These are phyloP conservation scores for Desoria tigrina DNA, from an alignment of 2,888 invertebrate genomes.

Conservation along the genomic window DNA sequence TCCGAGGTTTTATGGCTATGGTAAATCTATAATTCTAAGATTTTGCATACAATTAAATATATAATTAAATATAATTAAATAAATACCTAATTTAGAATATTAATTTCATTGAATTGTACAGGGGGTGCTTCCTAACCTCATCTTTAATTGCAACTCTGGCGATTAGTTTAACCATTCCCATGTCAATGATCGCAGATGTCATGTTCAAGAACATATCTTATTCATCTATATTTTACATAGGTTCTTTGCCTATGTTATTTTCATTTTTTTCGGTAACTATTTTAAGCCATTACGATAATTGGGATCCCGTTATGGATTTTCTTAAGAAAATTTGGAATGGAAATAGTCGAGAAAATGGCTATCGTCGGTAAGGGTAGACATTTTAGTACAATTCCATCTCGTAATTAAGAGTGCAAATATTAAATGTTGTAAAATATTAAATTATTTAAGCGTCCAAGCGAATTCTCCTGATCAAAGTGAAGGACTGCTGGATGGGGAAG, in stretches of 20 bases:
- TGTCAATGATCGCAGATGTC: slow-evolving; percentile 83
- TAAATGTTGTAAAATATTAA: not conserved
- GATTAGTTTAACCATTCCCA: slow-evolving; percentile 81
- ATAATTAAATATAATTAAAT: slow-evolving; percentile 1
- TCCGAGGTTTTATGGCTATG: slow-evolving; percentile 92
- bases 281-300: slow-evolving; percentile 75
- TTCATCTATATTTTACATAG: slow-evolving; percentile 72
- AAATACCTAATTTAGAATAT: slow-evolving; percentile 15
- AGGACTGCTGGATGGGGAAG: slow-evolving; percentile 67
- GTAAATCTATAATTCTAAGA: slow-evolving; percentile 55
- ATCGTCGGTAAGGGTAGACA: not conserved
- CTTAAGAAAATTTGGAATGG: slow-evolving; percentile 59
- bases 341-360: not conserved
- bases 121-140: slow-evolving; percentile 93
- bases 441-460: slow-evolving; percentile 62
- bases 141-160: slow-evolving; percentile 83
- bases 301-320: slow-evolving; percentile 72
- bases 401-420: slow-evolving; percentile 2
- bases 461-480: slow-evolving; percentile 68
- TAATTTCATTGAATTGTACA: slow-evolving; percentile 62
- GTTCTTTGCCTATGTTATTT: slow-evolving; percentile 74
- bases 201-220: slow-evolving; percentile 70
- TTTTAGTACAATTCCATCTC: too few species aligned
- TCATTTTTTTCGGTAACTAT: slow-evolving; percentile 72
- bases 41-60: not conserved